A percentile compares a stretch with the other conserved stretches of the same genome.
Evolutionary conservation across 2,797 vertebrate genomes (phyloP).

Genomic region (Crocidura indochinensis): DNA sequence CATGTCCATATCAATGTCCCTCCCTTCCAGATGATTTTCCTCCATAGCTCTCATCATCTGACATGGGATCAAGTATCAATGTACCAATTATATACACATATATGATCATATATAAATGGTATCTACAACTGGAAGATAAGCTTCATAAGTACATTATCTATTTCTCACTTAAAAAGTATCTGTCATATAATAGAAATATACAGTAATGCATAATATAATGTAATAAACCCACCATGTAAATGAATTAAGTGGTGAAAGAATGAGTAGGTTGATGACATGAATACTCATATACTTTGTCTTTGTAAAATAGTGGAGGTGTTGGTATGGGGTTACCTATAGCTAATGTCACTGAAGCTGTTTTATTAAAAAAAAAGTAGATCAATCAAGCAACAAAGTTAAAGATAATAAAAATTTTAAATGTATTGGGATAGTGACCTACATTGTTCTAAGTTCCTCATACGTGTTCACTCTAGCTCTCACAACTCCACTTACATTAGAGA

Average conservation of each 20-base stretch:
- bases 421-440: not conserved
- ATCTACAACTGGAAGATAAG: not conserved
- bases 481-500: not conserved
- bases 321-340: not conserved
- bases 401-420: no score
- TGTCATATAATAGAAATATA: not conserved
- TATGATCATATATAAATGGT: not conserved
- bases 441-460: not conserved
- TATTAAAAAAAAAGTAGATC: not conserved
- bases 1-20: not conserved
- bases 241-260: not conserved
- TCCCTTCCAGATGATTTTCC: not conserved
- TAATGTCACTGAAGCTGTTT: not conserved
- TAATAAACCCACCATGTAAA: not conserved
- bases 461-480: not conserved
- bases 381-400: slow-evolving; percentile 5
- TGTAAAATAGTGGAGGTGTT: not conserved
- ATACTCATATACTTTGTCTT: not conserved
- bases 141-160: not conserved
- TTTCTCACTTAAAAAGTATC: no score
- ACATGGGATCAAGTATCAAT: not conserved
- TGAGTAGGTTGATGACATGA: not conserved
- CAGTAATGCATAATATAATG: not conserved
- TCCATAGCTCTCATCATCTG: not conserved
- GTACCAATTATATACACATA: no score